Base-by-base conservation (phyloP, 1,140 invertebrate genomes). In the Pachyrhynchus sulphureomaculatus region DNA sequence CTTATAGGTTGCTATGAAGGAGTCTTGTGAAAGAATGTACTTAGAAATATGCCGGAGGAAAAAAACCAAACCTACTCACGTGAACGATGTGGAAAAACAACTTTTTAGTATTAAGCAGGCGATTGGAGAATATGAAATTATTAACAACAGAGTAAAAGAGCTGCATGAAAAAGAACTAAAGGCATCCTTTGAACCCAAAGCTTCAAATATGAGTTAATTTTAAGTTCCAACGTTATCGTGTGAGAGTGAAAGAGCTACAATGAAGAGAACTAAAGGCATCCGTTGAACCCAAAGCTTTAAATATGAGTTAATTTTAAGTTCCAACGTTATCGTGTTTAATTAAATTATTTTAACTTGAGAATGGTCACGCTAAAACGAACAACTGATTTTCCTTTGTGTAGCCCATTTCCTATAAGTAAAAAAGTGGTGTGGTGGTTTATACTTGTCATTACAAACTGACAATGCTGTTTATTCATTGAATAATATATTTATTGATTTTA, bases 21-120 rank as follows among this genome's bases (percentile, higher is more conserved):
- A 66, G 8, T 29, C 36, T 4, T 45, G 53, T 12, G 15, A 15
- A 23, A 49, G 32, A 54, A 62, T 66, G 13, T 66, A 66, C 20
- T 8, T 48, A 15, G 54, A 62, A 47, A 66, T 66, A 53, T 66
- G 64, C 42, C 5, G 13, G 6, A 66, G 64, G 18, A 66, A 66
- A 33, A 51, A 52, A 4, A 18, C 48, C 1, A 51, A 55, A 29
- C 36, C 64, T 2, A 15, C 41, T 15, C 32, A 58, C 26, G 12
- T 24, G 9, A 21, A 58, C 20, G 23, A 59, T 17, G 36, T 58
- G 33, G 58, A 56, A 26, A 48, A 58, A 44, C 64, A 66, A 29
- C 39, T 66, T 15, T 24, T 58, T 12, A 24, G 39, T 17, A 62
- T 66, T 12, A 66, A 66, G 24, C 54, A 66, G 34, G 41, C 53